A percentile compares a stretch with the other conserved stretches of the same genome.
Conservation (phyloP, 2,888 invertebrate genomes). For the Drosophila rubida region DNA sequence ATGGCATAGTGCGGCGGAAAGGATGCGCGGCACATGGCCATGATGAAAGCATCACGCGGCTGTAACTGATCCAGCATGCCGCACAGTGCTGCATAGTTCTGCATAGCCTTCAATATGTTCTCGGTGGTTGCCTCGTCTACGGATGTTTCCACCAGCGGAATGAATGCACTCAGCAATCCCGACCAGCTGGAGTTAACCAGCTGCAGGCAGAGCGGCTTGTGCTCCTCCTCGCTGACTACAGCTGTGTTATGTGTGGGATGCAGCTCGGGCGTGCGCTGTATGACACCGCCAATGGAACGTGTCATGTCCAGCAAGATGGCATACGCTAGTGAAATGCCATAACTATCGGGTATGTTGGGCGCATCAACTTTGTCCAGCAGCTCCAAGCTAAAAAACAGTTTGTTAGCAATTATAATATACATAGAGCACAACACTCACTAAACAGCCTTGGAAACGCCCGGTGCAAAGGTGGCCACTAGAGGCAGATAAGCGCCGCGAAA, state of each 20-base stretch:
- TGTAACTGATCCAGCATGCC: conserved; percentile 91
- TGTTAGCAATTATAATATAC: background rate
- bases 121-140: conserved; percentile 97
- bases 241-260: conserved; percentile 76
- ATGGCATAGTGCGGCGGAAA: conserved; percentile 97
- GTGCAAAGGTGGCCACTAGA: conserved; percentile 92
- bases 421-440: conserved; percentile 88
- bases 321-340: conserved; percentile 98
- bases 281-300: conserved; percentile 91
- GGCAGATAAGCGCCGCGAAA: conserved; percentile 97
- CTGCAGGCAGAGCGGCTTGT: conserved; percentile 87
- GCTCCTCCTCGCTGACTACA: conserved; percentile 79
- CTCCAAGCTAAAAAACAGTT: conserved; percentile 89
- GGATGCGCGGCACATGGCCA: conserved; percentile 97
- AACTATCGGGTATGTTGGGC: conserved; percentile 97
- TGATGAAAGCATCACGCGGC: conserved; percentile 97
- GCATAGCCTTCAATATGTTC: conserved; percentile 95
- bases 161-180: conserved; percentile 95
- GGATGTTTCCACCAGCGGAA: conserved; percentile 96
- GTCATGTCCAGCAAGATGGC: conserved; percentile 96
- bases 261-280: conserved; percentile 86
- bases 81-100: conserved; percentile 95
- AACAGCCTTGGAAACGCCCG: conserved; percentile 94
- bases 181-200: conserved; percentile 98
- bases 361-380: conserved; percentile 98